These are phyloP conservation scores for Drosophila asahinai DNA, from an alignment of 1,140 invertebrate species.

Conservation along the genomic window DNA sequence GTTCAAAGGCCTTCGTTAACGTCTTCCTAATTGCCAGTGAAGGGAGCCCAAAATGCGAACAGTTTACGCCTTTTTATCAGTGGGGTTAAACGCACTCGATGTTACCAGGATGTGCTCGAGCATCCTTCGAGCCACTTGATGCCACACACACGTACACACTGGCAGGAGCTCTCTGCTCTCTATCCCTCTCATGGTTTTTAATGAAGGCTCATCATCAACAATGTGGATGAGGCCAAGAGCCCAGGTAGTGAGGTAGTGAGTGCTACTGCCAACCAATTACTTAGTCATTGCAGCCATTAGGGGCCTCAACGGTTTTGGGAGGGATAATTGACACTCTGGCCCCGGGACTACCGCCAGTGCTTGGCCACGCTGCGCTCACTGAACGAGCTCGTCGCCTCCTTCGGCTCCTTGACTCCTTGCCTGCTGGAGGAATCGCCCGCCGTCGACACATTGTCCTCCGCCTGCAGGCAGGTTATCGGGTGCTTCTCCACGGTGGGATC, in stretches of 20 bases:
- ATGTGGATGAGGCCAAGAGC: constrained; percentile 30
- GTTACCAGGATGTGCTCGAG: constrained; percentile 40
- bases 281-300: constrained; percentile 39
- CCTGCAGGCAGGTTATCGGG: constrained; percentile 27
- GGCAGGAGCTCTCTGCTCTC: neutral
- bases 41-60: constrained; percentile 26
- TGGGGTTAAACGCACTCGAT: constrained; percentile 43
- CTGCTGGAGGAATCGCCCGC: neutral
- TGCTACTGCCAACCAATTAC: constrained; percentile 47
- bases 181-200: constrained; percentile 57
- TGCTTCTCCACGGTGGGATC: constrained; percentile 43
- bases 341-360: constrained; percentile 27
- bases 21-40: constrained; percentile 19
- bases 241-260: constrained; percentile 8
- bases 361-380: neutral
- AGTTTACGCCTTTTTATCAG: constrained; percentile 56
- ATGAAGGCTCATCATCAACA: constrained; percentile 75
- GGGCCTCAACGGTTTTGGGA: constrained; percentile 3
- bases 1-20: constrained; percentile 27
- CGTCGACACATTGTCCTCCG: neutral
- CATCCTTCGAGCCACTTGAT: constrained; percentile 66
- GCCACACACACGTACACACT: constrained; percentile 12
- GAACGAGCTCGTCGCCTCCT: neutral
- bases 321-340: constrained; percentile 25
- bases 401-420: neutral